phyloP scores from a whole-genome alignment of 1,140 invertebrate genomes.

The Caenorhabditis remanei region DNA sequence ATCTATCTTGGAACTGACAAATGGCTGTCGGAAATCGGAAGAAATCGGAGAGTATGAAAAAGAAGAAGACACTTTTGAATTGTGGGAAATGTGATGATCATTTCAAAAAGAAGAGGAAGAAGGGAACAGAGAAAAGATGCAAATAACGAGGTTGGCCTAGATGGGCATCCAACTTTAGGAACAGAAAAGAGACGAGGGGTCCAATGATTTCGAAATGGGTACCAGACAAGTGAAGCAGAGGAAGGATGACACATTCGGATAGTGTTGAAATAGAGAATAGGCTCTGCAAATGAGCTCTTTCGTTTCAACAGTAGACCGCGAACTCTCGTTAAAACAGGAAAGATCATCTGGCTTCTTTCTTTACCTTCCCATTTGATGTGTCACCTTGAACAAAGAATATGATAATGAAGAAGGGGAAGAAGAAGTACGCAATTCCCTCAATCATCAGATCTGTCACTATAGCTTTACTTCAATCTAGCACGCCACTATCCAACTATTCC shows the following conservation, averaged over 20 bases:
- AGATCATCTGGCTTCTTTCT: no score
- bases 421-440: neutral
- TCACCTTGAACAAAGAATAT: neutral
- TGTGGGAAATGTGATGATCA: constrained; percentile 39
- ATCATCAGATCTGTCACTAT: constrained; percentile 15
- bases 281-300: neutral
- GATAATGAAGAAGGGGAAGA: constrained; percentile 7
- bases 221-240: neutral
- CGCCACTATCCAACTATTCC: neutral
- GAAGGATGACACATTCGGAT: neutral
- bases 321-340: no score
- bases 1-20: neutral
- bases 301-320: no score
- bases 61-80: constrained; percentile 47
- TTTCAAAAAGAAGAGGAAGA: constrained; percentile 11
- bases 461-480: constrained; percentile 16
- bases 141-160: constrained; percentile 39
- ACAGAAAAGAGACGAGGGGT: neutral
- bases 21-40: neutral
- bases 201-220: neutral
- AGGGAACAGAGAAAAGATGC: neutral
- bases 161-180: constrained; percentile 24
- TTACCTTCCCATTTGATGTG: no score
- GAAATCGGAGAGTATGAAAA: neutral
- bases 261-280: neutral